These are phyloP conservation scores for Zeuzera pyrina DNA, from an alignment of 2,888 invertebrate species.

Conservation along the genomic window DNA sequence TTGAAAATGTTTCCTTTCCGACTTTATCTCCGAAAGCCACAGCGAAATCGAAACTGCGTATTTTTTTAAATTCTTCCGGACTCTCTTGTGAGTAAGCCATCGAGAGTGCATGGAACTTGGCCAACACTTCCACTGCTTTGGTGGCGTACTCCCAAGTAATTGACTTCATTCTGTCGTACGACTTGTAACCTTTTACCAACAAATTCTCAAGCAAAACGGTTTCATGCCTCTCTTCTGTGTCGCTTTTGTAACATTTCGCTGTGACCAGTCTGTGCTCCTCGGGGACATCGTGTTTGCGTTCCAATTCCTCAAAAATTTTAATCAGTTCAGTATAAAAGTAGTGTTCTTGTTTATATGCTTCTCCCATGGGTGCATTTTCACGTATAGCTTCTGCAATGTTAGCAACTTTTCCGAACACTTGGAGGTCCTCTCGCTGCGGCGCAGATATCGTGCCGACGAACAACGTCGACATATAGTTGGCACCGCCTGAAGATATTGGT, in stretches of 20 bases:
- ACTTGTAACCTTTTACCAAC: conserved; percentile 6
- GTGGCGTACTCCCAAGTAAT: conserved; percentile 10
- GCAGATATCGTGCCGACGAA: conserved; percentile 23
- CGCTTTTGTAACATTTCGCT: conserved; percentile 33
- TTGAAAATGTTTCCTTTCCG: neutral
- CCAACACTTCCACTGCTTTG: conserved; percentile 8
- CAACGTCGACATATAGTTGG: conserved; percentile 37
- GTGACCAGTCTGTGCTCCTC: conserved; percentile 26
- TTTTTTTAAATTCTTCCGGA: conserved; percentile 6
- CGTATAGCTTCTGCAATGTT: conserved; percentile 18
- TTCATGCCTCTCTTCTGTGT: conserved; percentile 10
- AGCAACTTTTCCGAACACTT: conserved; percentile 21
- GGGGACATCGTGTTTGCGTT: conserved; percentile 25
- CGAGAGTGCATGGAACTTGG: conserved; percentile 14
- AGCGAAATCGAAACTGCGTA: no score
- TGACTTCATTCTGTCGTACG: conserved; percentile 10
- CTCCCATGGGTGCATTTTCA: conserved; percentile 3
- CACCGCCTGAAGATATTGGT: conserved; percentile 30
- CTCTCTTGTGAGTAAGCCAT: conserved; percentile 7
- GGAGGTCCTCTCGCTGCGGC: conserved; percentile 9
- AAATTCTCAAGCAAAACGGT: conserved; percentile 11
- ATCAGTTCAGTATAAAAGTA: conserved; percentile 31
- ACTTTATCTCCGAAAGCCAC: neutral
- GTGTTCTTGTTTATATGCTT: conserved; percentile 30
- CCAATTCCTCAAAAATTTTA: conserved; percentile 25